A percentile compares a stretch with the other conserved stretches of the same genome.
Conservation (phyloP, 2,888 invertebrate species). For the Drosophila villosipedis region DNA sequence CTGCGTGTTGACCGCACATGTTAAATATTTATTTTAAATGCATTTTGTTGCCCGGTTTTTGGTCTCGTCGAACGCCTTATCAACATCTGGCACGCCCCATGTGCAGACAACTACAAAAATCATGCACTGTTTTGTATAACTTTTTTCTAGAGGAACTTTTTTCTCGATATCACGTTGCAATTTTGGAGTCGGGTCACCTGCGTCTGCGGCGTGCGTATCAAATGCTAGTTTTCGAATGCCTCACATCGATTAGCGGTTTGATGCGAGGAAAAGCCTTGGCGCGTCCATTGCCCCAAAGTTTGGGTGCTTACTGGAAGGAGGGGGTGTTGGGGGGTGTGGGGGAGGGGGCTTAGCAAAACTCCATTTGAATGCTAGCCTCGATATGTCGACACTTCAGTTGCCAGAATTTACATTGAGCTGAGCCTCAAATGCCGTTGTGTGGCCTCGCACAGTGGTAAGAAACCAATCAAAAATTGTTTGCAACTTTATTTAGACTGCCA, state of each 20-base stretch:
- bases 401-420: slow-evolving; percentile 47
- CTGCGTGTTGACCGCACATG: slow-evolving; percentile 22
- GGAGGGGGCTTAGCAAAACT: not conserved
- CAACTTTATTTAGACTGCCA: not conserved
- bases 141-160: slow-evolving; percentile 9
- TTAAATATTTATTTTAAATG: slow-evolving; percentile 62
- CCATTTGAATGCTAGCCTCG: slow-evolving; percentile 50
- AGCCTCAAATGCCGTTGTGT: slow-evolving; percentile 55
- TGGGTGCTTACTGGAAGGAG: too few relatives aligned
- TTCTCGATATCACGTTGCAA: slow-evolving; percentile 62
- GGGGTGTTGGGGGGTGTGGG: not conserved
- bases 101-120: slow-evolving; percentile 16
- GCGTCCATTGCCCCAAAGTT: slow-evolving; percentile 54
- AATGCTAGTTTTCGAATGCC: slow-evolving; percentile 8
- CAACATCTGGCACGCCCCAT: slow-evolving; percentile 30
- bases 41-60: slow-evolving; percentile 26
- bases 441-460: slow-evolving; percentile 53
- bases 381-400: slow-evolving; percentile 54
- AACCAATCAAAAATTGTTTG: not conserved
- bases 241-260: slow-evolving; percentile 61
- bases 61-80: slow-evolving; percentile 3
- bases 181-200: slow-evolving; percentile 68
- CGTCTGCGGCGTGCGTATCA: slow-evolving; percentile 65
- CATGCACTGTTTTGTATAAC: slow-evolving; percentile 25
- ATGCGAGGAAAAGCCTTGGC: slow-evolving; percentile 71